Evolutionary conservation across 2,797 vertebrate species (phyloP).

Genomic region (Falco biarmicus): DNA sequence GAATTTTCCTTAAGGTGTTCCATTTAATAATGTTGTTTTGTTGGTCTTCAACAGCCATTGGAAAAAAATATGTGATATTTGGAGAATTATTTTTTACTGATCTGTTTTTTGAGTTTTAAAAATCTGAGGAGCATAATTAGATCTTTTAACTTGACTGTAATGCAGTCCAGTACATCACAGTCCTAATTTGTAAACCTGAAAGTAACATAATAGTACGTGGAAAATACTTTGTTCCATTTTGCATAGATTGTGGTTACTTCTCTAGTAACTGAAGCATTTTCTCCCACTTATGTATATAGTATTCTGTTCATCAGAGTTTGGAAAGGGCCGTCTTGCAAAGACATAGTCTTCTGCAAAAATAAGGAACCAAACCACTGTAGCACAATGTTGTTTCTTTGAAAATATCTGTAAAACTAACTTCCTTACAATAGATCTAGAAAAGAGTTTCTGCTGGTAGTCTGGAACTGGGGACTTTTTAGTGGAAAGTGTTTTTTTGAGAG

Average conservation of each 20-base stretch:
- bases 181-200: not conserved
- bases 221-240: not conserved
- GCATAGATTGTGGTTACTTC: not conserved
- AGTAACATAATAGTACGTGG: not conserved
- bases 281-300: not conserved
- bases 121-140: not conserved
- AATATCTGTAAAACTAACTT: not conserved
- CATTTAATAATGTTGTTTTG: not conserved
- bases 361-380: not conserved
- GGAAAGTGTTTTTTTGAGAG: not conserved
- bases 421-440: not conserved
- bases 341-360: not conserved
- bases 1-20: not conserved
- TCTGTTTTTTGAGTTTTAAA: not conserved
- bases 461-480: not conserved
- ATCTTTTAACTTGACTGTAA: not conserved
- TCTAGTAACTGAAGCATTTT: not conserved
- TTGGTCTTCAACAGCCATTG: not conserved
- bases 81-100: not conserved
- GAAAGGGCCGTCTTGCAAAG: not conserved
- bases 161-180: not conserved
- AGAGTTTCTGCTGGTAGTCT: not conserved
- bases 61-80: not conserved
- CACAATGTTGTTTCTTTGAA: not conserved
- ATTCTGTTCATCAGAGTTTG: not conserved